A percentile compares a stretch with the other conserved stretches of the same genome.
phyloP scores from a whole-genome alignment of 2,797 vertebrate species.

The Amniataba percoides region DNA sequence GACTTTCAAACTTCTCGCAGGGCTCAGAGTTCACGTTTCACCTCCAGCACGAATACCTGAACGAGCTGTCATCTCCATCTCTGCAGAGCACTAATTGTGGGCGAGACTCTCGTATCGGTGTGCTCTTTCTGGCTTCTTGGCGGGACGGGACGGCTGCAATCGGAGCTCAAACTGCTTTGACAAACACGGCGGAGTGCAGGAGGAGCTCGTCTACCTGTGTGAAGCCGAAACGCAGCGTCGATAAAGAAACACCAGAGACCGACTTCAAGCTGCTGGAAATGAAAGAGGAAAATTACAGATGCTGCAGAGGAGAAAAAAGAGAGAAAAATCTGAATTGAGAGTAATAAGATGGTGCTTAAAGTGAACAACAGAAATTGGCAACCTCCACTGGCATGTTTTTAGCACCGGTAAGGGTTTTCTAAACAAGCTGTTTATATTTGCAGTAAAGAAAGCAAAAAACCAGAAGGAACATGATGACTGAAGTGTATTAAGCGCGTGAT shows the following conservation, averaged over 20 bases:
- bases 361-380: slow-evolving; percentile 13
- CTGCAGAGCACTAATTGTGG: slow-evolving; percentile 27
- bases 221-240: slow-evolving; percentile 8
- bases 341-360: slow-evolving; percentile 27
- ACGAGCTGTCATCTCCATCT: slow-evolving; percentile 19
- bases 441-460: neutral
- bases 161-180: slow-evolving; percentile 18
- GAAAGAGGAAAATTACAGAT: slow-evolving; percentile 38
- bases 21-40: neutral
- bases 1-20: neutral
- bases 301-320: neutral
- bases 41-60: slow-evolving; percentile 10
- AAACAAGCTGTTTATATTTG: slow-evolving; percentile 4
- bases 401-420: neutral
- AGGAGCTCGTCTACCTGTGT: slow-evolving; percentile 1
- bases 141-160: neutral
- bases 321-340: neutral
- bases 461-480: neutral
- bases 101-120: neutral
- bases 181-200: neutral
- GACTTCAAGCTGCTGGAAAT: slow-evolving; percentile 26
- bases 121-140: neutral
- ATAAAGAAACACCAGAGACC: slow-evolving; percentile 32
- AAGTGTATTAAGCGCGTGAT: neutral
- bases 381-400: neutral